Evolutionary conservation across 2,797 vertebrate genomes (phyloP).

Genomic region (Denticeps clupeoides): DNA sequence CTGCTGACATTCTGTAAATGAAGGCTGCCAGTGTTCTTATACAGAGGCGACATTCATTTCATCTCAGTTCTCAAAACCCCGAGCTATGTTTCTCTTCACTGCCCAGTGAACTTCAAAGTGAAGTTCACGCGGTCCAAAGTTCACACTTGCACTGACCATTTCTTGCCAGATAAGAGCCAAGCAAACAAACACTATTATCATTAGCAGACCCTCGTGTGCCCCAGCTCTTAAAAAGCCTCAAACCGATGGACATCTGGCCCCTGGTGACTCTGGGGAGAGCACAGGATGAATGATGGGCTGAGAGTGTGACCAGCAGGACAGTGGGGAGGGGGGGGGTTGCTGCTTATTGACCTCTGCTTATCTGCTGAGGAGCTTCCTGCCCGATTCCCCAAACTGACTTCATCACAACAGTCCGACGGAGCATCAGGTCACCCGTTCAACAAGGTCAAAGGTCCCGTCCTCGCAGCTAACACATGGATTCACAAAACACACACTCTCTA

Average conservation of each 20-base stretch:
- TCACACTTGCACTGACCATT: conserved; percentile 3
- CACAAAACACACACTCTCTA: not conserved
- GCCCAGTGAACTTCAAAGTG: too few species aligned
- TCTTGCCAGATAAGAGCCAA: conserved; percentile 14
- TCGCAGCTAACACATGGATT: not conserved
- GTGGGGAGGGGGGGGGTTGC: not conserved
- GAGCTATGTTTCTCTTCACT: too few species aligned
- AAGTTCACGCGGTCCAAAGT: not conserved
- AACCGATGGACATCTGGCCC: conserved; percentile 13
- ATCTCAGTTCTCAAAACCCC: too few species aligned
- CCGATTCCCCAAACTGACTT: not conserved
- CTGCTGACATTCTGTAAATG: too few species aligned
- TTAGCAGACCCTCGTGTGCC: conserved; percentile 10
- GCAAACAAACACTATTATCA: conserved; percentile 18
- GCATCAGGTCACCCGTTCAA: not conserved
- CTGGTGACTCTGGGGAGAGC: conserved; percentile 8
- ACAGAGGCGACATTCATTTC: too few species aligned
- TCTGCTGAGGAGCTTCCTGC: not conserved
- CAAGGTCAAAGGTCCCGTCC: not conserved
- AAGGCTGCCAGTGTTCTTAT: too few species aligned
- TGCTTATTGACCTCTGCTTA: not conserved
- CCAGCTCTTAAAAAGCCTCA: conserved; percentile 19
- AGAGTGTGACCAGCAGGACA: conserved; percentile 19
- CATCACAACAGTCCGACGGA: not conserved
- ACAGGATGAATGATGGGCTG: conserved; percentile 2